phyloP scores from a whole-genome alignment of 1,140 invertebrate species.

The Aricia agestis region DNA sequence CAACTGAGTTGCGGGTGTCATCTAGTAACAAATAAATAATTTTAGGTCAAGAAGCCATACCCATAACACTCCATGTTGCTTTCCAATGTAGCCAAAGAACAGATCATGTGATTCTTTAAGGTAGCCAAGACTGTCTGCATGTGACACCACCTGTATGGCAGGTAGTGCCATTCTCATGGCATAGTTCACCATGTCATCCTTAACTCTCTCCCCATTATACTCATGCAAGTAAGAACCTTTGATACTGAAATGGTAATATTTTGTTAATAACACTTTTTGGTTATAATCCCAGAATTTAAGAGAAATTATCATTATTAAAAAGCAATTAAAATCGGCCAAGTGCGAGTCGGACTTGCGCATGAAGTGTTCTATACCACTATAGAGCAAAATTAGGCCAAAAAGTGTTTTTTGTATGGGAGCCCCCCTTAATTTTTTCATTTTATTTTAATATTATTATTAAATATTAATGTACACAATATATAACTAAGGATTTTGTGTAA shows the following conservation, averaged over 20 bases:
- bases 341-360: too few species aligned
- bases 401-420: too few species aligned
- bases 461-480: too few species aligned
- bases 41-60: constrained; percentile 55
- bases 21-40: background rate
- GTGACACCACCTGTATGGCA: constrained; percentile 87
- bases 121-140: constrained; percentile 85
- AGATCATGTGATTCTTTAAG: constrained; percentile 85
- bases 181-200: constrained; percentile 96
- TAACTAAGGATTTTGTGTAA: too few species aligned
- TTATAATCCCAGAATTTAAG: too few species aligned
- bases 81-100: constrained; percentile 93
- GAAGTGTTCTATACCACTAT: too few species aligned
- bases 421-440: too few species aligned
- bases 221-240: constrained; percentile 88
- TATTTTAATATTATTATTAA: too few species aligned
- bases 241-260: constrained; percentile 81
- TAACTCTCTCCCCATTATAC: constrained; percentile 92
- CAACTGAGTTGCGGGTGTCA: too few species aligned
- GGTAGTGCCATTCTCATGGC: constrained; percentile 92
- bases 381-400: too few species aligned
- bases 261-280: background rate
- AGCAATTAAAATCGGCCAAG: too few species aligned
- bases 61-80: constrained; percentile 85
- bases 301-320: too few species aligned